A percentile compares a stretch with the other conserved stretches of the same genome.
These are phyloP conservation scores for Dendrocopos noguchii DNA, from an alignment of 2,113 vertebrate species.

Conservation along the genomic window DNA sequence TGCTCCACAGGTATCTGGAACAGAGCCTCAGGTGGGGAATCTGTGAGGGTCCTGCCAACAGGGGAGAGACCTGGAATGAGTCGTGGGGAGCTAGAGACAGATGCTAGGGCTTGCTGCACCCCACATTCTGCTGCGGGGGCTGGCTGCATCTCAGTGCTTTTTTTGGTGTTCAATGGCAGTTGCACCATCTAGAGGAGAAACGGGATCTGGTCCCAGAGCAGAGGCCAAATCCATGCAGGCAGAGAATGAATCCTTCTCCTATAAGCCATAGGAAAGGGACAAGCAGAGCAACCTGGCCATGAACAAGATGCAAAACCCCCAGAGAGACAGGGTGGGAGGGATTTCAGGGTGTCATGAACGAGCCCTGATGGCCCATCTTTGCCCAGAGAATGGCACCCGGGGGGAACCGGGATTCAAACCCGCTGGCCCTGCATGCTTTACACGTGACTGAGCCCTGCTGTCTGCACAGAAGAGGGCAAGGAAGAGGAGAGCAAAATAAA, in stretches of 20 bases:
- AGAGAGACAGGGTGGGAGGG: fast-evolving
- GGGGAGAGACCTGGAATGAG: background rate
- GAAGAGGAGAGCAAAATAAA: background rate
- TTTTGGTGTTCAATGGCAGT: background rate
- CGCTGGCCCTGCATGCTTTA: background rate
- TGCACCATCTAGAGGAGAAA: slow-evolving; percentile 68
- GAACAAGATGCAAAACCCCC: background rate
- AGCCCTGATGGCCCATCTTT: background rate
- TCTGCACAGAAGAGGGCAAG: background rate
- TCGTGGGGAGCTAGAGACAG: background rate
- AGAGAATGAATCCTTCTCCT: background rate
- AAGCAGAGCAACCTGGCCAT: background rate
- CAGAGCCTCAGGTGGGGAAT: background rate
- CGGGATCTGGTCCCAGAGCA: background rate
- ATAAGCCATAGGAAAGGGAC: background rate
- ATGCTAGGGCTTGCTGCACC: background rate
- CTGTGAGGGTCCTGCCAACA: fast-evolving
- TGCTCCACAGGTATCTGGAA: background rate
- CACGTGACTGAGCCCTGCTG: background rate
- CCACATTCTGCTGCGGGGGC: background rate
- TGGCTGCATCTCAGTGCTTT: background rate
- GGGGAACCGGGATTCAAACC: background rate
- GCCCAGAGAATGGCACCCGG: background rate
- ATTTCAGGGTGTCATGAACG: background rate
- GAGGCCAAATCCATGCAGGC: background rate